Evolutionary conservation across 2,113 vertebrate genomes (phyloP), one percentile per base, ranked within the genome.

Genomic region (Corythoichthys intestinalis): DNA sequence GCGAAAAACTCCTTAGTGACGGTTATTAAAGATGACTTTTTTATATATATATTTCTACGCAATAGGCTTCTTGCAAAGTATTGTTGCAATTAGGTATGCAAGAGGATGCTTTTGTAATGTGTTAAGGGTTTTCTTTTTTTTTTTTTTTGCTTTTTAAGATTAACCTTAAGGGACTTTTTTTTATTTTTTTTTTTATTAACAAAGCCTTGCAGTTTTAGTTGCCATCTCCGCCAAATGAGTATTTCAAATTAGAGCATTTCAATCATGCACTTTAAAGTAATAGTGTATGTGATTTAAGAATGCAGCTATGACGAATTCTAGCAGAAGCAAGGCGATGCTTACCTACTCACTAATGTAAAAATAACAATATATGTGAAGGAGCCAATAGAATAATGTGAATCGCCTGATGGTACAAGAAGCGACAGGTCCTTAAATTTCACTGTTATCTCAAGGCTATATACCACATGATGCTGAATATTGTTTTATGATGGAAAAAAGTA

Each of bases 401-500:
- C 20, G 20, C 48, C 46, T 44, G 47, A 75, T 37, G 64, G 65
- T 37, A 52, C 15, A 52, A 57, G 46, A 68, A 62, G 69, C 62
- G 74, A 76, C 72, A 69, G 46, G 77, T 85, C 75, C 49, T 65
- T 71, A 20, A 72, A 67, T 88, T 83, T 87, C 71, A 85, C 53
- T 65, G 66, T 73, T 62, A 72, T 57, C 63, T 59, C 78, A 66
- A 77, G 67, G 54, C 63, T 69, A 81, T 81, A 75, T 74, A 69
- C 67, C 20, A 75, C 58, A 54, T 65, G 54, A 79, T 78, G 67
- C 75, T 76, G 74, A 83, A 71, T 46, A 72, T 70, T 71, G 56
- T 66, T 76, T 88, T 85, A 86, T 86, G 73, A 71, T 67, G 70
- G 73, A 52, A 72, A 76, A 46, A 67, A 63, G 66, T 82, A 74